Conservation (phyloP, 2,113 vertebrate species). For the Cygnus atratus region DNA sequence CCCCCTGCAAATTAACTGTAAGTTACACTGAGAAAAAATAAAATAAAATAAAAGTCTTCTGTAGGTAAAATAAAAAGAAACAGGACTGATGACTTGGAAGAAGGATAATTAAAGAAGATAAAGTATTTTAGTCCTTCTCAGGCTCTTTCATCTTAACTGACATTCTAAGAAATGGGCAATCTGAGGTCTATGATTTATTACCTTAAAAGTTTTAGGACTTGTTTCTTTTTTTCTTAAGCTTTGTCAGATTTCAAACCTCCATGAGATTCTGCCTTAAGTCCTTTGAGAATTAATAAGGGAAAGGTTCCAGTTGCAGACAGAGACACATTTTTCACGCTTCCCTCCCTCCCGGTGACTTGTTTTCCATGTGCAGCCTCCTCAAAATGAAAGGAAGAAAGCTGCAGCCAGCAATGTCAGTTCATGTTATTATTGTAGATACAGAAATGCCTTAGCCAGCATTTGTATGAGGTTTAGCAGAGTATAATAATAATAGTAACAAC, state of each 20-base stretch:
- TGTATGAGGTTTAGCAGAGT: constrained; percentile 8
- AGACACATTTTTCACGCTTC: constrained; percentile 44
- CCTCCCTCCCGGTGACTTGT: constrained; percentile 36
- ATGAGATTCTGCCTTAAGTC: neutral
- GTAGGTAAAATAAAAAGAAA: constrained; percentile 7
- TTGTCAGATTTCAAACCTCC: constrained; percentile 40
- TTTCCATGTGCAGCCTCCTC: neutral
- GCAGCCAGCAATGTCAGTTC: constrained; percentile 27
- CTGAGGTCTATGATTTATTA: constrained; percentile 46
- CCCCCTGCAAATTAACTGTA: neutral
- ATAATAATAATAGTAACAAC: neutral
- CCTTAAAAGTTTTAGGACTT: constrained; percentile 21
- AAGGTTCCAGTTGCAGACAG: constrained; percentile 42
- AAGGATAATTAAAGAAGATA: constrained; percentile 22
- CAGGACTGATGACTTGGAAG: neutral
- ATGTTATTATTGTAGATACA: constrained; percentile 29
- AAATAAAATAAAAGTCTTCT: neutral
- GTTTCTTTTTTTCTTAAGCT: neutral
- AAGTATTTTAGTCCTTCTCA: constrained; percentile 44
- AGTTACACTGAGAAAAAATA: neutral
- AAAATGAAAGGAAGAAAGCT: constrained; percentile 19
- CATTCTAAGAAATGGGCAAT: constrained; percentile 15
- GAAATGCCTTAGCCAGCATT: constrained; percentile 50
- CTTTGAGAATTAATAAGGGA: constrained; percentile 45
- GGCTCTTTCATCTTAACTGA: constrained; percentile 39